Percentiles rank a stretch among this genome's conserved stretches.
Conservation (phyloP, 2,113 vertebrate genomes). For the Poicephalus gulielmi region DNA sequence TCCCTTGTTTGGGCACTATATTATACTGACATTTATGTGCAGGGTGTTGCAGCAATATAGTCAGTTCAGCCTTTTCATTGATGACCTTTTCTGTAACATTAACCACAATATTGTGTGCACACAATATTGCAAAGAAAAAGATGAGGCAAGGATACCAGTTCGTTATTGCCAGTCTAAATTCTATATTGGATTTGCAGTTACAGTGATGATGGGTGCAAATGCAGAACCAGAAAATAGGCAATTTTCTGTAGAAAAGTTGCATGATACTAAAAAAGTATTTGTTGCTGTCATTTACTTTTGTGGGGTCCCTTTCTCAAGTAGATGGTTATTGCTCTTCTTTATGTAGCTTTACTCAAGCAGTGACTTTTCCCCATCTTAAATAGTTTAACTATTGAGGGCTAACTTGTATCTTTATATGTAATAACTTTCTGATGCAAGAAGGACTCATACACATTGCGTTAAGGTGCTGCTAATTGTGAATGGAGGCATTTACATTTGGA, state of each 20-base stretch:
- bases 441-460: not conserved
- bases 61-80: not conserved
- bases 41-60: not conserved
- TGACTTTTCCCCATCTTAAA: not conserved
- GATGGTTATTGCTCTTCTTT: not conserved
- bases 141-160: not conserved
- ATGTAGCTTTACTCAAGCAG: not conserved
- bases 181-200: not conserved
- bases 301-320: not conserved
- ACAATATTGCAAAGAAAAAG: not conserved
- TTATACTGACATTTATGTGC: not conserved
- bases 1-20: not conserved
- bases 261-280: not conserved
- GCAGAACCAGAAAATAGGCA: not conserved
- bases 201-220: not conserved
- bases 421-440: not conserved
- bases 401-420: not conserved
- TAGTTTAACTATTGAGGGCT: not conserved
- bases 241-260: not conserved
- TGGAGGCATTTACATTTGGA: not conserved
- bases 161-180: not conserved
- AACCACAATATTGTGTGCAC: not conserved
- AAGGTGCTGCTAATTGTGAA: not conserved
- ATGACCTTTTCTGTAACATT: constrained; percentile 25
- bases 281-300: not conserved